Conservation (phyloP, 2,888 invertebrate genomes). For the Lydus trimaculatus region DNA sequence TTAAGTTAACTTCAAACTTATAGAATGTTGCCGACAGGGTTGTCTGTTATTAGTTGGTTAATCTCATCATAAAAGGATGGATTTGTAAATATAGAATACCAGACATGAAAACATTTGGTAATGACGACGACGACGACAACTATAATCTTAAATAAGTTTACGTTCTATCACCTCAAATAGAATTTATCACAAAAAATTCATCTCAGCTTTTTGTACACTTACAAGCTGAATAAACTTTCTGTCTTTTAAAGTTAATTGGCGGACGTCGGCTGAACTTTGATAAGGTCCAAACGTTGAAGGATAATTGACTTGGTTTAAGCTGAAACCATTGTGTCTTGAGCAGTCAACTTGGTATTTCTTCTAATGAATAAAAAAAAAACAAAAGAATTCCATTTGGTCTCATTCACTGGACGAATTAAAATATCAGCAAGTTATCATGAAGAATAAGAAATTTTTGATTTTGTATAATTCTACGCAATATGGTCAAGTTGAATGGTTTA, state of each 20-base stretch:
- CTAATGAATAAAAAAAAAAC: too few relatives aligned
- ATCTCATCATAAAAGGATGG: too few relatives aligned
- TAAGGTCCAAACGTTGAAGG: neutral
- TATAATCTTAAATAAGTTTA: too few relatives aligned
- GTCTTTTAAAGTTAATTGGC: neutral
- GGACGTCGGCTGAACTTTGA: neutral
- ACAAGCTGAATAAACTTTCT: neutral
- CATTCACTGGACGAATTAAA: too few relatives aligned
- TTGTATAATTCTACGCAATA: too few relatives aligned
- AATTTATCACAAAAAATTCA: neutral
- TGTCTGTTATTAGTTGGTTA: slow-evolving; percentile 38
- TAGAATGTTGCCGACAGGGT: slow-evolving; percentile 43
- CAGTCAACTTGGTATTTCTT: neutral
- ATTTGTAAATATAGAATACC: too few relatives aligned
- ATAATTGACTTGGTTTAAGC: neutral
- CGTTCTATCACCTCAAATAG: neutral
- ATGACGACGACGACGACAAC: neutral
- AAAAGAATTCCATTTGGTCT: too few relatives aligned
- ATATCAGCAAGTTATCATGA: too few relatives aligned
- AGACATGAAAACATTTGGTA: neutral
- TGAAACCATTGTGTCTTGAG: neutral
- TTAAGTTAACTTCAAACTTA: slow-evolving; percentile 42
- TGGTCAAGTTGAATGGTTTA: too few relatives aligned
- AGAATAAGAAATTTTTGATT: too few relatives aligned
- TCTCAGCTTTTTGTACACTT: neutral